Base-by-base conservation (phyloP, 2,113 vertebrate genomes). In the Mirza zaza region DNA sequence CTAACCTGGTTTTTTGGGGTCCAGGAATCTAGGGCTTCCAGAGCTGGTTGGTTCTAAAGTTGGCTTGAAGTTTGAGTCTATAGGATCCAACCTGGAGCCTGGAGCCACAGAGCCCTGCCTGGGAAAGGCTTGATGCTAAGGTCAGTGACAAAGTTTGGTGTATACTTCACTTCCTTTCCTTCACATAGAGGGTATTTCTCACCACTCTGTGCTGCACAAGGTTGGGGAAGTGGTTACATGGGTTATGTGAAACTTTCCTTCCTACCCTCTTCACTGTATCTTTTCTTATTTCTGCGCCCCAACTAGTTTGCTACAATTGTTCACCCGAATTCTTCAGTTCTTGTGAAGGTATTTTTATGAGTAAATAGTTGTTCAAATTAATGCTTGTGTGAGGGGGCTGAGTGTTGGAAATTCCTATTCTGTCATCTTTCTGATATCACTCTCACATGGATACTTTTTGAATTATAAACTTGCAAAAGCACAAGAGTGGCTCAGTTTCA, bases 401-500 rank as follows among this genome's bases (percentile, higher is more conserved):
- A 75, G 42, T 75, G 39, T 14, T 75, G 25, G 27, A 75, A 17
- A 75, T 27, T 75, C 73, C 73, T 42, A 73, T 23, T 73, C 71
- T 75, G 73, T 14, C 73, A 75, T 48, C 73, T 75, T 75, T 42
- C 73, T 75, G 14, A 75, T 17, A 15, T 75, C 23, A 45, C 25
- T 73, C 25, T 75, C 42, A 75, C 14, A 36, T 65, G 39, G 29
- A 73, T 36, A 80, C 36, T 82, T 87, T 86, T 80, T 65, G 29
- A 81, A 93, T 65, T 79, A 55, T 85, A 73, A 96, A 80, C 50
- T 85, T 63, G 18, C 18, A 71, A 93, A 80, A 73, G 27, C n/a
- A 85, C 1, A 48, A 32, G 25, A 67, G 32, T 90, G 7, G 20
- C 36, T 81, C 32, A 80, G 3, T 57, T 81, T 90, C 48, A 90